These are phyloP conservation scores for Notarius lentiginosus DNA, from an alignment of 2,113 vertebrate genomes.

Conservation along the genomic window DNA sequence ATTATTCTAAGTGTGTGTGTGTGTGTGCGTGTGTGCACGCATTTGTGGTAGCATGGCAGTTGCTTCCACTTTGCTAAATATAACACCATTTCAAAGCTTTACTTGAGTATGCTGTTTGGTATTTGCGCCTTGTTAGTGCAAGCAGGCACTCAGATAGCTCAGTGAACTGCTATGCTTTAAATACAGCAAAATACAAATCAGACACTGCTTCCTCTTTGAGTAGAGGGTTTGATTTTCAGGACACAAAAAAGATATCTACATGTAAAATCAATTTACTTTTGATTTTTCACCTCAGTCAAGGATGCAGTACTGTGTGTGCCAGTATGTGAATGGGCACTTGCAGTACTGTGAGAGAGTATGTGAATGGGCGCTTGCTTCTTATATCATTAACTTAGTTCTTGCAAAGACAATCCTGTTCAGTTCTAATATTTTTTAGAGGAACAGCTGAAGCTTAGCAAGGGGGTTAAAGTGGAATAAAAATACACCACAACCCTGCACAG, in stretches of 20 bases:
- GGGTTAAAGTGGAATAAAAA: background rate
- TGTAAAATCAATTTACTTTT: background rate
- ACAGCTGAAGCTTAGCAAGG: background rate
- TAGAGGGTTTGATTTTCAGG: constrained; percentile 8
- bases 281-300: background rate
- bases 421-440: background rate
- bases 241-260: constrained; percentile 1
- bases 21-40: background rate
- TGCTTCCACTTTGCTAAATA: constrained; percentile 37
- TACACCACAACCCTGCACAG: background rate
- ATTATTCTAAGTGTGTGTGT: constrained; percentile 16
- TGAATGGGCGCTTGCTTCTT: background rate
- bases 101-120: constrained; percentile 52
- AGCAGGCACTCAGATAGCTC: constrained; percentile 36
- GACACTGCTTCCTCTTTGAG: constrained; percentile 20
- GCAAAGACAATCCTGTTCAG: background rate
- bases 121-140: constrained; percentile 51
- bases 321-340: background rate
- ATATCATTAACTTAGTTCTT: background rate
- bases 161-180: constrained; percentile 17
- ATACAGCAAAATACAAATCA: constrained; percentile 3
- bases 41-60: background rate
- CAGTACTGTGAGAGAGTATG: background rate
- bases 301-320: constrained; percentile 8
- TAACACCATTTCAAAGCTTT: constrained; percentile 42